Conservation (phyloP, 2,888 invertebrate species). For the Zygogramma bicolorata region DNA sequence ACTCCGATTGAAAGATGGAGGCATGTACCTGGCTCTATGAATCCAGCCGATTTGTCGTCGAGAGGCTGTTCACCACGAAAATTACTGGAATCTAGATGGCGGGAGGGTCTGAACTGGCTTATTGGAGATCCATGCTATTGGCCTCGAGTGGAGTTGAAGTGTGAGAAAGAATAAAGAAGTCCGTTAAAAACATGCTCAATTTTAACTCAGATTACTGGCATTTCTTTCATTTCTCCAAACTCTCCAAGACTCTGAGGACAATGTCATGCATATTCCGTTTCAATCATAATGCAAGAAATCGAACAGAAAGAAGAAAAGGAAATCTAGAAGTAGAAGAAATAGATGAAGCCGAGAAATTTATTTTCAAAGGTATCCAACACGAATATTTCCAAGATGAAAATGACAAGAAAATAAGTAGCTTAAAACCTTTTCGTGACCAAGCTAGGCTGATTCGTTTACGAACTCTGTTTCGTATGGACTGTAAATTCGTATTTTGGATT, state of each 20-base stretch:
- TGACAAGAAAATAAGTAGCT: background rate
- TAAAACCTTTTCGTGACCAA: background rate
- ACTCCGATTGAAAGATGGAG: background rate
- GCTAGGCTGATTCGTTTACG: background rate
- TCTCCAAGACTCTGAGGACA: background rate
- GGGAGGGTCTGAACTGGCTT: background rate
- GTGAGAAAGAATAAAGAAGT: background rate
- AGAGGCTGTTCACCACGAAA: background rate
- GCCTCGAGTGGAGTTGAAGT: background rate
- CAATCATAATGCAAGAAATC: background rate
- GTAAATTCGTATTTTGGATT: too few relatives aligned
- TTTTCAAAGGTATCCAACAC: background rate
- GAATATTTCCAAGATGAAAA: background rate
- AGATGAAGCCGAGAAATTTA: background rate
- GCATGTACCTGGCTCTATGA: background rate
- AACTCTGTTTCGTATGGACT: too few relatives aligned
- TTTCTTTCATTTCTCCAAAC: background rate
- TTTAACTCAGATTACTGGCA: background rate
- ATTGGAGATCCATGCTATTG: background rate
- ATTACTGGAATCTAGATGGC: background rate
- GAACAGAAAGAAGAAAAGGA: background rate
- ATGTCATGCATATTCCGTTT: background rate
- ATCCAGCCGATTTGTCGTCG: background rate
- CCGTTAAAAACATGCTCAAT: background rate
- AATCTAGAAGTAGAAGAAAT: background rate